Percentiles rank a stretch among this genome's conserved stretches.
Conservation (phyloP, 2,888 invertebrate genomes). For the Chalcis sispes region DNA sequence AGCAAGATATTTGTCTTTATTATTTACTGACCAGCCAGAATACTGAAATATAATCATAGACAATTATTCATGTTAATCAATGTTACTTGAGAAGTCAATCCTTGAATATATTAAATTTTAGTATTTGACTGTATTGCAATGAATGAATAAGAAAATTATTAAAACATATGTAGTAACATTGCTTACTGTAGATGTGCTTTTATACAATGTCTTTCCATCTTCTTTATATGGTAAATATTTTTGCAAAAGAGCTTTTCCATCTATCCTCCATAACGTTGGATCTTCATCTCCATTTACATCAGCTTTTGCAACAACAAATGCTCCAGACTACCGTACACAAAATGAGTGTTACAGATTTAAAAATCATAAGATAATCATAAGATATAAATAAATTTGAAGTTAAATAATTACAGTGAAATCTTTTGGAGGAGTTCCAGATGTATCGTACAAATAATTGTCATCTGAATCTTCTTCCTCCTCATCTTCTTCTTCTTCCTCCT, state of each 20-base stretch:
- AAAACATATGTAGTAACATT: too few relatives aligned
- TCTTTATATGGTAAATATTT: conserved; percentile 79
- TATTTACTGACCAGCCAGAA: conserved; percentile 77
- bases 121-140: neutral
- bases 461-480: conserved; percentile 73
- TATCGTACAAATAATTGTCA: conserved; percentile 71
- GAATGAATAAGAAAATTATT: conserved; percentile 8
- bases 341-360: conserved; percentile 13
- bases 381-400: conserved; percentile 22
- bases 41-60: conserved; percentile 70
- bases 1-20: conserved; percentile 77
- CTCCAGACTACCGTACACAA: conserved; percentile 76
- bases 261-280: conserved; percentile 81
- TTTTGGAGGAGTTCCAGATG: conserved; percentile 72
- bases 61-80: neutral
- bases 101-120: neutral
- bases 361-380: neutral
- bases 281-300: conserved; percentile 76
- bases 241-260: conserved; percentile 79
- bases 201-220: conserved; percentile 77
- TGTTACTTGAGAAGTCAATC: neutral
- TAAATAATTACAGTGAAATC: conserved; percentile 70
- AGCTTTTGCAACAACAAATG: conserved; percentile 79
- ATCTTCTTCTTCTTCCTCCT: conserved; percentile 69
- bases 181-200: conserved; percentile 78